Evolutionary conservation across 2,888 invertebrate genomes (phyloP), one percentile per base, ranked within the genome.

Genomic region (Pristionchus exspectatus): DNA sequence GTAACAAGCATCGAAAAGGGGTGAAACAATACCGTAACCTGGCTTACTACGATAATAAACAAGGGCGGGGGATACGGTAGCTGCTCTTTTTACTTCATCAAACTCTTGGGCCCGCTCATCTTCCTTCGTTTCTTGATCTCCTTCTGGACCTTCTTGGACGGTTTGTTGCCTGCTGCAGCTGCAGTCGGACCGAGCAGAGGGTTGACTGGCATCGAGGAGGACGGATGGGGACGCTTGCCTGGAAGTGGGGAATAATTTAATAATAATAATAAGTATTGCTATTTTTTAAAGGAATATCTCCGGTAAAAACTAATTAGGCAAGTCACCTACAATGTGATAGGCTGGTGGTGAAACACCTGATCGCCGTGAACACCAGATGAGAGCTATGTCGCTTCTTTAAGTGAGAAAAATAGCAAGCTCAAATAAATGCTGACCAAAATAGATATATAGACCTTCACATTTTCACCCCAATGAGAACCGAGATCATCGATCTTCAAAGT

Each of bases 61-160:
- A 69, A 69, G 9, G 27, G 1, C 21, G 24, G 10, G 33, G 74
- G 74, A 4, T 74, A 74, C 74, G 33, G 74, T 74, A 50, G 44
- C 44, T 50, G 3, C 10, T n/a, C 81, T 33, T 27, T 54, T 50
- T 87, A 87, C 54, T 87, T 87, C 87, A 87, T 87, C 66, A 87
- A 69, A 69, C 66, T 87, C 87, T 87, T 87, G 66, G 87, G 87
- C n/a, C 87, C 87, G 87, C 27, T 30, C 44, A 50, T 69, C 87
- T 87, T 87, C 33, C 33, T 50, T 50, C 87, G 24, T 50, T 87
- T 87, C 66, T 33, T 66, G 24, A 87, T 66, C 87, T 87, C 87
- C 50, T 87, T 87, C 69, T 87, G 66, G 10, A 69, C 69, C 87
- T 69, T 87, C 30, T 81, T 81, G 18, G 81, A n/a, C 50, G 81